Evolutionary conservation across 2,888 invertebrate genomes (phyloP), one percentile per base, ranked within the genome.

Genomic region (Thumatha senex): DNA sequence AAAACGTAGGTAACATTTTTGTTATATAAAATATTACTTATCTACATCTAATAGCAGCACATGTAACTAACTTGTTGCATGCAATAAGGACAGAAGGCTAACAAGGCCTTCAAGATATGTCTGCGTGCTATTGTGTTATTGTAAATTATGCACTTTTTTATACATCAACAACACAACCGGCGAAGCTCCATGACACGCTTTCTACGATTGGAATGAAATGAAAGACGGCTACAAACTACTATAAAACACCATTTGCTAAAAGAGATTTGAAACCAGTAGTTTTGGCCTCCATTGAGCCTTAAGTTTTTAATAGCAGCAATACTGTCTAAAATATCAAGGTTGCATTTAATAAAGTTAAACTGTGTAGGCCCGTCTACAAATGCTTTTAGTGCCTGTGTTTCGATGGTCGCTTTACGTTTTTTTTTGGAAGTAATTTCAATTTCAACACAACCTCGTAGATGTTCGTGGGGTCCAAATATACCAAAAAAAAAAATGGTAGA

Each of bases 141-240:
- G 72, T 73, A 78, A 78, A 81, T 77, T 83, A 82, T 82, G 74
- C 80, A 76, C 76, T 78, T 83, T 82, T 83, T 82, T 81, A 75
- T 68, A 60, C 62, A 67, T 51, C 70, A 58, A 63, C 72, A 74
- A 69, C 72, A 40, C 71, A 70, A 67, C 63, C 73, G 67, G 60
- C 63, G 75, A 73, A 73, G 72, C 71, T 68, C 74, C 78, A 74
- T 84, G 84, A 84, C 84, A 84, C 84, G 82, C 84, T 84, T 84
- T 84, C 85, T 84, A 80, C 75, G 60, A 71, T 70, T 72, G 70
- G 72, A 71, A 78, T 67, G 61, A 65, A 55, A 55, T 54, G 61
- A 54, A 44, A 35, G 44, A 44, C 44, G 35, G 34, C 35, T 35
- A 35, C 24, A 18, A 44, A 51, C 55, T 38, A 48, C 40, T 44